Evolutionary conservation across 2,797 vertebrate species (phyloP).

Genomic region (Anolis apletophallus): DNA sequence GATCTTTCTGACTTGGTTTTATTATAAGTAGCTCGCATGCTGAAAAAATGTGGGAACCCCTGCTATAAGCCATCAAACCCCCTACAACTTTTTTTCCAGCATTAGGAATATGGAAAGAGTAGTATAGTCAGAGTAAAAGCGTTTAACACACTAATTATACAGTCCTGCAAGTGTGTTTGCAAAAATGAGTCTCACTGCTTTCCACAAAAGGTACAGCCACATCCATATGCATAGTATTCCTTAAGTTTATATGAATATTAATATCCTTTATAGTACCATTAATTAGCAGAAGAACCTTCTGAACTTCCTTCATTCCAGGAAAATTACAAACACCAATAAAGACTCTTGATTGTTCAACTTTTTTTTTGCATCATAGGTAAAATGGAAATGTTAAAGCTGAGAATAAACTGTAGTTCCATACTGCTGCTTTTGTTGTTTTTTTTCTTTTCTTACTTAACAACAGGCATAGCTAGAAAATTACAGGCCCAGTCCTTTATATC

Average conservation of each 20-base stretch:
- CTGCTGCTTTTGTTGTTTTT: background rate
- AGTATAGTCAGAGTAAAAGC: background rate
- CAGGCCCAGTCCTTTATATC: background rate
- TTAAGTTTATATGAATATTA: background rate
- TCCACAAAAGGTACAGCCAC: background rate
- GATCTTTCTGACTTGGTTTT: no score
- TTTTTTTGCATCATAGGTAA: background rate
- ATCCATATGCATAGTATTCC: background rate
- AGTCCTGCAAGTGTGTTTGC: background rate
- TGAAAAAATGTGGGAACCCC: no score
- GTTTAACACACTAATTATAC: no score
- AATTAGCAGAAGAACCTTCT: conserved; percentile 55
- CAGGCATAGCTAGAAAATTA: conserved; percentile 22
- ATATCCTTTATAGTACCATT: background rate
- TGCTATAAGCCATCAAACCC: no score
- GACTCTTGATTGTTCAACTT: conserved; percentile 30
- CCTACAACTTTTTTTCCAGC: background rate
- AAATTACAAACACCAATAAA: conserved; percentile 41
- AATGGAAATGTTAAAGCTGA: background rate
- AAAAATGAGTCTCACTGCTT: background rate
- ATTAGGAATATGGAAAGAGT: background rate
- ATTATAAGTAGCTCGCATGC: no score
- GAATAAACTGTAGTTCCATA: background rate
- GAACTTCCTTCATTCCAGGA: conserved; percentile 8
- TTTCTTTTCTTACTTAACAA: background rate